Evolutionary conservation across 2,888 invertebrate genomes (phyloP).

Genomic region (Trilocha varians): DNA sequence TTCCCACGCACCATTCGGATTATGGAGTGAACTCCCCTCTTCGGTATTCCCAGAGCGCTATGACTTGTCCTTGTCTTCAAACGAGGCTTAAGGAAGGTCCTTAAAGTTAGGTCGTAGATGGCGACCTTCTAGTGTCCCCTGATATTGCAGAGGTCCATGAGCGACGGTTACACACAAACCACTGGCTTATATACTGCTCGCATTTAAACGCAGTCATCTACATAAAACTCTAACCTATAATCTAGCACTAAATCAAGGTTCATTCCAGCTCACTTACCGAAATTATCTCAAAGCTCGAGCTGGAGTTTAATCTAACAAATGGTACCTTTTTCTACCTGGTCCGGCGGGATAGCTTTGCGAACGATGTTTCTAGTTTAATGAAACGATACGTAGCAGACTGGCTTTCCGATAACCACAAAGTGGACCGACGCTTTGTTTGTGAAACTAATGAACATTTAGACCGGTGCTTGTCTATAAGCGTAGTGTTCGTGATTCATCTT

Average conservation of each 20-base stretch:
- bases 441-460: neutral
- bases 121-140: too few relatives aligned
- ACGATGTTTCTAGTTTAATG: constrained; percentile 18
- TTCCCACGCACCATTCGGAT: too few relatives aligned
- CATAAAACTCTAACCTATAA: neutral
- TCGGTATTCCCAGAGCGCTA: too few relatives aligned
- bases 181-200: too few relatives aligned
- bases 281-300: neutral
- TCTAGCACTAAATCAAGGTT: neutral
- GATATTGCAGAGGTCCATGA: too few relatives aligned
- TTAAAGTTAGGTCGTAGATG: too few relatives aligned
- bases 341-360: constrained; percentile 9
- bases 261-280: neutral
- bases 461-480: neutral
- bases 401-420: constrained; percentile 17
- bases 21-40: too few relatives aligned
- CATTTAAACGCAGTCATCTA: neutral
- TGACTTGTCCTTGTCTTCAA: too few relatives aligned
- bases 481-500: too few relatives aligned
- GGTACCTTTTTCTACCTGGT: constrained; percentile 15
- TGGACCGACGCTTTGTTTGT: constrained; percentile 13
- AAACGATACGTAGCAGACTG: constrained; percentile 15
- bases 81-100: too few relatives aligned
- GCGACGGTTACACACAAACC: too few relatives aligned
- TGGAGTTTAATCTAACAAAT: constrained; percentile 19